Evolutionary conservation across 2,888 invertebrate species (phyloP).

Genomic region (Tachina grossa): DNA sequence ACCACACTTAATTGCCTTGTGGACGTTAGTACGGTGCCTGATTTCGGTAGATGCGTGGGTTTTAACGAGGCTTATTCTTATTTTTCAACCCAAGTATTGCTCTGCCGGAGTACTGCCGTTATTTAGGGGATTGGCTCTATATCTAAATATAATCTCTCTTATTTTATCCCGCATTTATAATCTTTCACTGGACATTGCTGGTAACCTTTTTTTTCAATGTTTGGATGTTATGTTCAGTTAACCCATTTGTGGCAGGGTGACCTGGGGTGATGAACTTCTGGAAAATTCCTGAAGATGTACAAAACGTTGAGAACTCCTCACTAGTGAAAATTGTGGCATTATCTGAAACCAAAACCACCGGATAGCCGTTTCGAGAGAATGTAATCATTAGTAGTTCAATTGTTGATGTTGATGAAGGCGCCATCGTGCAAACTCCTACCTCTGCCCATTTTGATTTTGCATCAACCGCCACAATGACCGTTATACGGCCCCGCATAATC

Average conservation of each 20-base stretch:
- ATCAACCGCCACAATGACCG: not conserved
- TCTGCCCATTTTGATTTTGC: not conserved
- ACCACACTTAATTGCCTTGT: not conserved
- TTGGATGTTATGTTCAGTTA: not conserved
- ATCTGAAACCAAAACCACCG: not conserved
- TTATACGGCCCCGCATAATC: not conserved
- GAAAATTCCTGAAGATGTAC: not conserved
- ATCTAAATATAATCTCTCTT: not conserved
- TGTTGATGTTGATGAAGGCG: not conserved
- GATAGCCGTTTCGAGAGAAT: not conserved
- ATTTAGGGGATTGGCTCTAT: not conserved
- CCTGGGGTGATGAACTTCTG: constrained; percentile 1
- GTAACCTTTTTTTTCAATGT: constrained; percentile 4
- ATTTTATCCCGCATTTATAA: not conserved
- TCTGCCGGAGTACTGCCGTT: not conserved
- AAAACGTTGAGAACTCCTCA: not conserved
- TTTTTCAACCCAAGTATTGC: not conserved
- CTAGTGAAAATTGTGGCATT: not conserved
- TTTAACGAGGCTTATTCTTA: not conserved
- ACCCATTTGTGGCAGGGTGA: not conserved
- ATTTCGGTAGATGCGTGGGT: not conserved
- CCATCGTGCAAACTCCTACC: not conserved
- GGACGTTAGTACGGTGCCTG: not conserved
- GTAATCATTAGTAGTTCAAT: not conserved
- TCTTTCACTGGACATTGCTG: not conserved